These are phyloP conservation scores for Chamaetylas fuelleborni DNA, from an alignment of 2,113 vertebrate genomes.

Conservation along the genomic window DNA sequence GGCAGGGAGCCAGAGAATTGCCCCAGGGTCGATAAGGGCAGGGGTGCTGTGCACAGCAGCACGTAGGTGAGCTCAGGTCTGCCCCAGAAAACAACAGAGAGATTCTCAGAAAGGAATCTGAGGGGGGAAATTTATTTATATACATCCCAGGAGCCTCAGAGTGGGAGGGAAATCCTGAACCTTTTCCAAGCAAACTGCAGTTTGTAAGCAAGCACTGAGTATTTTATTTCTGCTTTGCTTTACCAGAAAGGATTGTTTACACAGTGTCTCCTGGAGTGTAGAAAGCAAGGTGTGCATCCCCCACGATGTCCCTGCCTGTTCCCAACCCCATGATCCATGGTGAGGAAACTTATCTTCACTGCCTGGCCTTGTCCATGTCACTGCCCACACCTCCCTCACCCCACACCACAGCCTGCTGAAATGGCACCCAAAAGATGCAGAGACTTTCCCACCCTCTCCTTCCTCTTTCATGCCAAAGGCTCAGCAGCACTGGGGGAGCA, in stretches of 20 bases:
- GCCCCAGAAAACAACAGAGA: background rate
- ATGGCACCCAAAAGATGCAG: background rate
- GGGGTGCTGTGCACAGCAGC: background rate
- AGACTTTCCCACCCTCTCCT: background rate
- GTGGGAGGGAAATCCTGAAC: background rate
- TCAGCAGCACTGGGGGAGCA: background rate
- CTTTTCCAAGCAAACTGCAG: background rate
- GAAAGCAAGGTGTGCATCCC: background rate
- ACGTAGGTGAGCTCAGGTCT: background rate
- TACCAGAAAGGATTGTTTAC: background rate
- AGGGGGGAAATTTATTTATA: background rate
- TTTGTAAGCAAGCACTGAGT: background rate
- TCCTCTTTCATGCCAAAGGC: background rate
- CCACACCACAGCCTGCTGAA: background rate
- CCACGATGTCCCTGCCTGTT: background rate
- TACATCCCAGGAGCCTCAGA: fast-evolving
- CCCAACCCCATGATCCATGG: fast-evolving
- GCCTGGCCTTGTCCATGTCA: background rate
- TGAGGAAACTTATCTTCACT: background rate
- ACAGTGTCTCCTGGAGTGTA: background rate
- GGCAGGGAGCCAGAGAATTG: conserved; percentile 39
- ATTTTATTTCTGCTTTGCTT: background rate
- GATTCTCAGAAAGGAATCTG: background rate
- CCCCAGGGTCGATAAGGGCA: background rate
- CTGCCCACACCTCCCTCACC: background rate